These are phyloP conservation scores for Eupsilia transversa DNA, from an alignment of 2,888 invertebrate species.

Conservation along the genomic window DNA sequence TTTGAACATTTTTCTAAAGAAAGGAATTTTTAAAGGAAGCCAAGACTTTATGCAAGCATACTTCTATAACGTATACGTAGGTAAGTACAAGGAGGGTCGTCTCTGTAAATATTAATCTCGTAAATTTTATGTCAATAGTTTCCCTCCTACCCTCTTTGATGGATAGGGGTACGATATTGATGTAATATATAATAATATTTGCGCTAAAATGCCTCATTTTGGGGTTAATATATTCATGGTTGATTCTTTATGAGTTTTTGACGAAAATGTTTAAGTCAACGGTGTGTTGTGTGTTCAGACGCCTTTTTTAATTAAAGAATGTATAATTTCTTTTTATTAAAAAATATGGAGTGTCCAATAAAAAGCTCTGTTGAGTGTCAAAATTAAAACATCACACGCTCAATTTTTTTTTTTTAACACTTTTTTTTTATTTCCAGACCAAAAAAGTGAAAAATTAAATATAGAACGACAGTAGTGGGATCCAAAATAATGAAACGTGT, in stretches of 20 bases:
- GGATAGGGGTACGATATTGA: constrained; percentile 86
- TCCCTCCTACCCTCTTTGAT: constrained; percentile 80
- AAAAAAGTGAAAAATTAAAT: no score
- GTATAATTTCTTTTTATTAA: no score
- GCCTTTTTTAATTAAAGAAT: not conserved
- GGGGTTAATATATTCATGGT: constrained; percentile 74
- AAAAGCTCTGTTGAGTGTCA: no score
- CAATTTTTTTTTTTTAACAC: no score
- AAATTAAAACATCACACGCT: rapidly evolving
- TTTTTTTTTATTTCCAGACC: no score
- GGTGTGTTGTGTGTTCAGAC: not conserved
- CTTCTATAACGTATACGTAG: constrained; percentile 29
- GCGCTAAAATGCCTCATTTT: constrained; percentile 74
- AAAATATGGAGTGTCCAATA: no score
- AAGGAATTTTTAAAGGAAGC: constrained; percentile 11
- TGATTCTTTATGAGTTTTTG: constrained; percentile 33
- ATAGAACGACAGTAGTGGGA: no score
- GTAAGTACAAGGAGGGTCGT: constrained; percentile 64
- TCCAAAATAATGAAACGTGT: no score
- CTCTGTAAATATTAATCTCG: constrained; percentile 88
- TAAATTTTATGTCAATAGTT: constrained; percentile 86
- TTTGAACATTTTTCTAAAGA: not conserved
- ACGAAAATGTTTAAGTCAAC: not conserved
- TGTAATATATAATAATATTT: constrained; percentile 81
- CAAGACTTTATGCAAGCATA: constrained; percentile 10